Evolutionary conservation across 2,113 vertebrate species (phyloP).

Genomic region (Rhineura floridana): DNA sequence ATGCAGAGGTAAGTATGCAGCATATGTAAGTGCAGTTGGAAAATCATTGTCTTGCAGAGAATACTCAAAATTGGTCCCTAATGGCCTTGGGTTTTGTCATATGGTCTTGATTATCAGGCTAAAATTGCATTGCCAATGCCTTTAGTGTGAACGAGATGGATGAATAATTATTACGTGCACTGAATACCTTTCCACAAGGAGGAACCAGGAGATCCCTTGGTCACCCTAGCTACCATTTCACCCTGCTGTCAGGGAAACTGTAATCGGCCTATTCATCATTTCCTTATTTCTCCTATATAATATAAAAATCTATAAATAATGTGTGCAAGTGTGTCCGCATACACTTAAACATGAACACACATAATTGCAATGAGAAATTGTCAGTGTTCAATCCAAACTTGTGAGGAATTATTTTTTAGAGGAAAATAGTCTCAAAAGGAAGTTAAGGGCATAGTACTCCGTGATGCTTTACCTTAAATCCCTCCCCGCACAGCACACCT

Average conservation of each 20-base stretch:
- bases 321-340: constrained; percentile 35
- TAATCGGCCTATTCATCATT: constrained; percentile 77
- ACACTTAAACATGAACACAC: constrained; percentile 28
- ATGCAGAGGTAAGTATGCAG: constrained; percentile 86
- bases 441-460: not conserved
- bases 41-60: constrained; percentile 92
- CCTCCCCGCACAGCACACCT: not conserved
- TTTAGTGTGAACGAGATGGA: constrained; percentile 86
- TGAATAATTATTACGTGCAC: constrained; percentile 88
- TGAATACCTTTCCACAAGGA: constrained; percentile 80
- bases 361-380: constrained; percentile 7
- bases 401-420: not conserved
- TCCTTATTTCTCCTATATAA: constrained; percentile 46
- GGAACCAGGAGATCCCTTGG: constrained; percentile 75
- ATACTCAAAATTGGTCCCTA: constrained; percentile 91
- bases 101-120: constrained; percentile 92
- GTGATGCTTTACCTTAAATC: not conserved
- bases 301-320: constrained; percentile 31
- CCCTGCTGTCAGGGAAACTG: constrained; percentile 77
- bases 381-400: fast-evolving
- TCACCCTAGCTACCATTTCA: constrained; percentile 71
- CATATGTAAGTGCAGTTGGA: constrained; percentile 91
- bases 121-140: constrained; percentile 88
- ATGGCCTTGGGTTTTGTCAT: constrained; percentile 89
- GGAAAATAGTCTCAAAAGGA: not conserved